Evolutionary conservation across 2,888 invertebrate species (phyloP), one percentile per base, ranked within the genome.

Genomic region (Ganaspis brasiliensis): DNA sequence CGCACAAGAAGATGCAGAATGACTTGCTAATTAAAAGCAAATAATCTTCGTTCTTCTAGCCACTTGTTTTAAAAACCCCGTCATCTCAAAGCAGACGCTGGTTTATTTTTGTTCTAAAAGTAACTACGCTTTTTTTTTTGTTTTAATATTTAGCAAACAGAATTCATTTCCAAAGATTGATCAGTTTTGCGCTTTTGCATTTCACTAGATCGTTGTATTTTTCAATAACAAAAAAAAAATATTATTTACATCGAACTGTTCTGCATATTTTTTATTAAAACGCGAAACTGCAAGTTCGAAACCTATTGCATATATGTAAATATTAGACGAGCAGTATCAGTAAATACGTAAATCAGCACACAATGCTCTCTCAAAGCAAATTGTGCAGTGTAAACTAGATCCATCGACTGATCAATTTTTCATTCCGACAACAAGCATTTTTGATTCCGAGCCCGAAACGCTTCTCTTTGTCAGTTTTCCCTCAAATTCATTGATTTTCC

Each of bases 371-470:
- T 56, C 56, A 56, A 21, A 56, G 56, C 56, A 56, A 59, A 59
- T 59, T 59, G 35, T 59, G 8, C 26, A 26, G 31, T 59, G 35
- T 59, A 59, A 59, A 59, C 59, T 59, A 31, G 59, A 59, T 59
- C 31, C 31, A 59, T 59, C n/a, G 52, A 52, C 52, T 59, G 59
- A 59, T 31, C 59, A 59, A 59, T 59, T 31, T 59, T 59, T 59
- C 31, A 59, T 59, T 59, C 59, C 8, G 31, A 16, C 59, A 59
- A 59, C 59, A 31, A 59, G 31, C 59, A 52, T 59, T 59, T 59
- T 59, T 26, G 35, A 59, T 31, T 59, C 31, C 5, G 16, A n/a
- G n/a, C 14, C 26, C 31, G 59, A 59, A 59, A 59, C 31, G 31
- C 16, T 16, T 59, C 59, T 59, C 16, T 59, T 59, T 59, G 35